These are phyloP conservation scores for Hexactinellida sp. DNA, from an alignment of 37 sponge, comb jelly and placozoan species.

Conservation along the genomic window DNA sequence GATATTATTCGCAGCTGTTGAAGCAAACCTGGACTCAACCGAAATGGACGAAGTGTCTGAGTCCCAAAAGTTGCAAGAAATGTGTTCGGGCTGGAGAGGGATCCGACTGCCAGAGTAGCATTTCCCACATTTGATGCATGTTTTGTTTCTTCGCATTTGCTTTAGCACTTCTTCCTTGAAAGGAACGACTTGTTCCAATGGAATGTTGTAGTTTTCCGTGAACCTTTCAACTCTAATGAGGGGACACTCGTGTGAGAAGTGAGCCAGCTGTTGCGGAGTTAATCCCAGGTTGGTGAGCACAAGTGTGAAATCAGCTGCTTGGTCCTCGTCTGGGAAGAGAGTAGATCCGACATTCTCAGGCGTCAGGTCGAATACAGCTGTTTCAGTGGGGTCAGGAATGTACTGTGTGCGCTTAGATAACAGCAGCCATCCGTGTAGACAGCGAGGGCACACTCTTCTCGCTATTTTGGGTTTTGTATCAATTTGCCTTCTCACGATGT, in stretches of 20 bases:
- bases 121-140: neutral
- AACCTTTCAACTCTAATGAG: neutral
- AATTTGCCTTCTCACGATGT: neutral
- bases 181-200: neutral
- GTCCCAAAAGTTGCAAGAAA: neutral
- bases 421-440: neutral
- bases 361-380: neutral
- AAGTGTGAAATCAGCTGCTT: conserved; percentile 14
- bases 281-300: neutral
- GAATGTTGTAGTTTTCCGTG: neutral
- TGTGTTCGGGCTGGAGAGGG: neutral
- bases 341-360: neutral
- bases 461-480: neutral
- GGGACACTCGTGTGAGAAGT: neutral
- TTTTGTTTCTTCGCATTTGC: neutral
- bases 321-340: neutral
- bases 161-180: neutral
- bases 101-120: neutral
- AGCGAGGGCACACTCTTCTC: neutral
- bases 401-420: neutral
- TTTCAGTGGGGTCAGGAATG: neutral
- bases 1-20: neutral
- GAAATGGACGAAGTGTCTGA: neutral
- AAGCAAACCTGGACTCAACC: neutral
- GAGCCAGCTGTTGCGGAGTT: neutral